A percentile compares a stretch with the other conserved stretches of the same genome.
Conservation (phyloP, 2,888 invertebrate species). For the Hoplodrina blanda region DNA sequence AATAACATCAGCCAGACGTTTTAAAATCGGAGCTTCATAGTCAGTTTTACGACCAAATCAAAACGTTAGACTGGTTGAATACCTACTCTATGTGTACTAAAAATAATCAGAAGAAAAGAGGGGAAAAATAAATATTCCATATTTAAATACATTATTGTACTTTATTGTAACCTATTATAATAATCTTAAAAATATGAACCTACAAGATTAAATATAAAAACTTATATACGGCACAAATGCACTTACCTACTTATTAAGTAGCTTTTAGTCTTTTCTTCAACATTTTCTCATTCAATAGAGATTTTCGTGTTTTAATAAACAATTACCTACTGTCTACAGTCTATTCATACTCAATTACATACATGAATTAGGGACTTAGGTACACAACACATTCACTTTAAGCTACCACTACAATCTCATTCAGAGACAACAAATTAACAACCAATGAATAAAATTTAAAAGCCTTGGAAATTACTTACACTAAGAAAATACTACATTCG, state of each 20-base stretch:
- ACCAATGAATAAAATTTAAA: conserved; percentile 68
- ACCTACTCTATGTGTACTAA: too few relatives aligned
- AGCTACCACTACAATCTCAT: conserved; percentile 60
- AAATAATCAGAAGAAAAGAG: not conserved
- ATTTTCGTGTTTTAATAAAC: conserved; percentile 23
- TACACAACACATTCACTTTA: conserved; percentile 45
- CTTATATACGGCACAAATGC: conserved; percentile 74
- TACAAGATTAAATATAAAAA: conserved; percentile 63
- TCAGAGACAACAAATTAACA: conserved; percentile 66
- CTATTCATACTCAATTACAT: conserved; percentile 38
- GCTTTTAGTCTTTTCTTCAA: conserved; percentile 79
- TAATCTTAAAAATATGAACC: conserved; percentile 45
- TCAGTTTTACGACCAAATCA: too few relatives aligned
- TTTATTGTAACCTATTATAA: conserved; percentile 58
- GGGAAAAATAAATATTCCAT: conserved; percentile 30
- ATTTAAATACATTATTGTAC: conserved; percentile 59
- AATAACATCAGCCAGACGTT: too few relatives aligned
- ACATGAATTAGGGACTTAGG: conserved; percentile 3
- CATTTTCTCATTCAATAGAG: conserved; percentile 49
- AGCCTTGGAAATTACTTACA: conserved; percentile 67
- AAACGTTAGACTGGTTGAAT: too few relatives aligned
- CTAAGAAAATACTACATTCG: conserved; percentile 48
- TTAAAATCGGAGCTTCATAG: too few relatives aligned
- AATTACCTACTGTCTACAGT: conserved; percentile 29
- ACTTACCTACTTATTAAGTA: conserved; percentile 57